Conservation (phyloP, 1,140 invertebrate genomes). For the Lasioglossum baleicum region DNA sequence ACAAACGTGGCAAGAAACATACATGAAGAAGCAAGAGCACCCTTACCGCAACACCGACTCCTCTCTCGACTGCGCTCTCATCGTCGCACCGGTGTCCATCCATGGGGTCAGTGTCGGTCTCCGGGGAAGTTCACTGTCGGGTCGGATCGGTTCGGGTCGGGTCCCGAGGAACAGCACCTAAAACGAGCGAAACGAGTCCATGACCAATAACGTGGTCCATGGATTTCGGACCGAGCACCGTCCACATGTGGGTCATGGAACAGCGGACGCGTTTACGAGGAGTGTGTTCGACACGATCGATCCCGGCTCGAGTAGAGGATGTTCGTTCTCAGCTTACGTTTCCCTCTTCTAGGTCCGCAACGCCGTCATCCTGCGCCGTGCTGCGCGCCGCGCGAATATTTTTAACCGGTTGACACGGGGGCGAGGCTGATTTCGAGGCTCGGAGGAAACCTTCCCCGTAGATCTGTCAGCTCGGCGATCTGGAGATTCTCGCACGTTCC, state of each 20-base stretch:
- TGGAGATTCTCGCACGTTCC: conserved; percentile 22
- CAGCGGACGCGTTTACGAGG: background rate
- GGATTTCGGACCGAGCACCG: background rate
- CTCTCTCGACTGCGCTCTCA: conserved; percentile 68
- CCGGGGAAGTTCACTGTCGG: conserved; percentile 29
- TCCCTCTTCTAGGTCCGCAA: conserved; percentile 41
- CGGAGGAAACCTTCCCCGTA: conserved; percentile 27
- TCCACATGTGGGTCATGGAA: conserved; percentile 3
- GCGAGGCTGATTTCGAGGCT: background rate
- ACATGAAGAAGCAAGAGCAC: conserved; percentile 22
- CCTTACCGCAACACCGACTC: conserved; percentile 68
- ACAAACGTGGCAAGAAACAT: background rate
- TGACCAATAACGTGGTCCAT: background rate
- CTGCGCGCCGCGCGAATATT: conserved; percentile 30
- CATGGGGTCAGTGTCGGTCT: conserved; percentile 61
- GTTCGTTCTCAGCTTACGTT: conserved; percentile 16
- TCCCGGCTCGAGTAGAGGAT: conserved; percentile 40
- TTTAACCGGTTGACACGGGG: conserved; percentile 31
- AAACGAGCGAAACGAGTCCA: background rate
- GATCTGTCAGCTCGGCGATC: conserved; percentile 39
- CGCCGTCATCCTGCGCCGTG: conserved; percentile 37
- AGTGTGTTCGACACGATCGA: conserved; percentile 54
- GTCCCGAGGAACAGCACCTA: background rate
- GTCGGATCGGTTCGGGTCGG: background rate
- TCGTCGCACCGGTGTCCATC: conserved; percentile 72